phyloP scores from a whole-genome alignment of 2,113 vertebrate species.

The Castor canadensis region DNA sequence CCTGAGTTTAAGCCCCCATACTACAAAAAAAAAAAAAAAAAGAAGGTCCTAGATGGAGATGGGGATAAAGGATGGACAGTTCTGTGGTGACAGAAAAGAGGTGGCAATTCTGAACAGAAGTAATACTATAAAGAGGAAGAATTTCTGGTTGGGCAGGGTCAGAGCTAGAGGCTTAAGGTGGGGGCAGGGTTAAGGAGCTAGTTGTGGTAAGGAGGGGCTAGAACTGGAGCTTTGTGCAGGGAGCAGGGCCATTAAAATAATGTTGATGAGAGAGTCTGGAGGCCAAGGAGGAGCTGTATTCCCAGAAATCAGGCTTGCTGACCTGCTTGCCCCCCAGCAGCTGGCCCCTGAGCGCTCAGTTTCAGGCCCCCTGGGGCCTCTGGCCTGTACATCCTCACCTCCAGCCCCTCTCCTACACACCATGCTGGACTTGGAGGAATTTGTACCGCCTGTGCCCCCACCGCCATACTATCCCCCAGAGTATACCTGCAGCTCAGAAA shows the following conservation, averaged over 20 bases:
- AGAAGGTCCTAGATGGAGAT: background rate
- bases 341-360: slow-evolving; percentile 92
- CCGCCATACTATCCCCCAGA: slow-evolving; percentile 97
- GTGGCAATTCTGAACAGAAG: background rate
- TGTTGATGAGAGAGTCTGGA: background rate
- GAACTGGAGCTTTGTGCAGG: background rate
- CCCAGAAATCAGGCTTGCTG: background rate
- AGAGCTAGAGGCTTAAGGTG: background rate
- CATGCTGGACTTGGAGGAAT: slow-evolving; percentile 97
- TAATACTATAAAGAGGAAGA: background rate
- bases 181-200: background rate
- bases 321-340: slow-evolving; percentile 75
- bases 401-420: slow-evolving; percentile 93
- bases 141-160: background rate
- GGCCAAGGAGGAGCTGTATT: background rate
- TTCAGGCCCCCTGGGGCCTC: slow-evolving; percentile 91
- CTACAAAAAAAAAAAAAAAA: no score
- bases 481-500: slow-evolving; percentile 98
- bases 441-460: slow-evolving; percentile 95
- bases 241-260: background rate
- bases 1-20: no score
- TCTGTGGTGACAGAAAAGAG: background rate
- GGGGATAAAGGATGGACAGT: background rate
- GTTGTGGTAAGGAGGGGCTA: background rate
- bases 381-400: slow-evolving; percentile 91